Evolutionary conservation across 2,113 vertebrate genomes (phyloP), one percentile per base, ranked within the genome.

Genomic region (Siniperca chuatsi): DNA sequence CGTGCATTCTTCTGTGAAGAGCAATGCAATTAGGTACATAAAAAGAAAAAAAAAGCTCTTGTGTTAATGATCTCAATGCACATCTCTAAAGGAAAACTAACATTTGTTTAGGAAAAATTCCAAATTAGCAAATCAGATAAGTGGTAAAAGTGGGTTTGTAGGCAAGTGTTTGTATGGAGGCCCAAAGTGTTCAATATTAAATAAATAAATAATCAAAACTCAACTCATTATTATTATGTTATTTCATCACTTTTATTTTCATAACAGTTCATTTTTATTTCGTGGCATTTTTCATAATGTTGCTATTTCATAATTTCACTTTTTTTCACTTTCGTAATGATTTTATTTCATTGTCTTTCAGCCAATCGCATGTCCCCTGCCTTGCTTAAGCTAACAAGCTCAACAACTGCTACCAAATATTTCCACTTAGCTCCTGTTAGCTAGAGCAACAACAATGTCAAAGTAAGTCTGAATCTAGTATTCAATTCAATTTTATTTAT

Each of bases 11-110:
- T 89, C 86, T 54, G 75, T 75, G 76, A 69, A 83, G 23, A 81
- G 88, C 72, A 33, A 83, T 20, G 82, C 79, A 89, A 91, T 92
- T 89, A 90, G 68, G 35, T 33, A 64, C 75, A 88, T 84, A 75
- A 82, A 84, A 73, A 42, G 46, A 16, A 67, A 79, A 50, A 70
- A 66, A 6, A 83, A 44, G 4, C 6, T 4, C 15, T 50, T 20
- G 68, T 67, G 68, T 65, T 74, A 29, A 77, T 46, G 69, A 85
- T 76, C 60, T 46, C 25, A 13, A 33, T 33, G 35, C 64, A 75
- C 58, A 46, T 84, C 78, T 83, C 33, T 1, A n/a, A 8, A 58
- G n/a, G 20, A 33, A 60, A 84, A 77, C 40, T 40, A 35, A 60
- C 12, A 76, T 58, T 70, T 35, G 9, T 80, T 65, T 35, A 25